Percentiles rank a stretch among this genome's conserved stretches.
Conservation (phyloP, 2,888 invertebrate genomes). For the Linnaemya tessellans region DNA sequence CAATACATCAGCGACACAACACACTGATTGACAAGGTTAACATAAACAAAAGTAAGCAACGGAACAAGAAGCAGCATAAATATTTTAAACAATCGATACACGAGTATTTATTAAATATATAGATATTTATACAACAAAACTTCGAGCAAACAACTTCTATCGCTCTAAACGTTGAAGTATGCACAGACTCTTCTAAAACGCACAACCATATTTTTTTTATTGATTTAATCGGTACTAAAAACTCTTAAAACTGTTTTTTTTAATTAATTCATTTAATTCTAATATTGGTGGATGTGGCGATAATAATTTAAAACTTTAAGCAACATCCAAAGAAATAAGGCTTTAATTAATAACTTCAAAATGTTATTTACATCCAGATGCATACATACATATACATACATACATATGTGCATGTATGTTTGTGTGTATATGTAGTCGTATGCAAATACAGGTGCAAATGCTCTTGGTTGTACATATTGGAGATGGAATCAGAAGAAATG, state of each 20-base stretch:
- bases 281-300: neutral
- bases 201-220: neutral
- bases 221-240: neutral
- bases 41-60: conserved; percentile 47
- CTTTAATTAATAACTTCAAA: neutral
- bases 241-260: neutral
- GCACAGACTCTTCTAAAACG: neutral
- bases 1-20: conserved; percentile 39
- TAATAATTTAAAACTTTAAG: neutral
- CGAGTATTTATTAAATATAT: neutral
- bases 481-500: no score
- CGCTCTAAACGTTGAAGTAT: conserved; percentile 25
- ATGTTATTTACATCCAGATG: neutral
- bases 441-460: no score
- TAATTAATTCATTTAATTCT: conserved; percentile 37
- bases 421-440: no score
- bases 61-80: conserved; percentile 34
- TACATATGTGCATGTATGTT: no score
- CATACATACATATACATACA: no score
- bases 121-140: conserved; percentile 32
- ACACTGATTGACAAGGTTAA: conserved; percentile 69
- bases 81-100: neutral
- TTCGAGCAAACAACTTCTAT: conserved; percentile 25
- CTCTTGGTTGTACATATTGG: no score
- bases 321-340: neutral